A percentile compares a stretch with the other conserved stretches of the same genome.
These are phyloP conservation scores for Castor canadensis DNA, from an alignment of 2,113 vertebrate genomes.

Conservation along the genomic window DNA sequence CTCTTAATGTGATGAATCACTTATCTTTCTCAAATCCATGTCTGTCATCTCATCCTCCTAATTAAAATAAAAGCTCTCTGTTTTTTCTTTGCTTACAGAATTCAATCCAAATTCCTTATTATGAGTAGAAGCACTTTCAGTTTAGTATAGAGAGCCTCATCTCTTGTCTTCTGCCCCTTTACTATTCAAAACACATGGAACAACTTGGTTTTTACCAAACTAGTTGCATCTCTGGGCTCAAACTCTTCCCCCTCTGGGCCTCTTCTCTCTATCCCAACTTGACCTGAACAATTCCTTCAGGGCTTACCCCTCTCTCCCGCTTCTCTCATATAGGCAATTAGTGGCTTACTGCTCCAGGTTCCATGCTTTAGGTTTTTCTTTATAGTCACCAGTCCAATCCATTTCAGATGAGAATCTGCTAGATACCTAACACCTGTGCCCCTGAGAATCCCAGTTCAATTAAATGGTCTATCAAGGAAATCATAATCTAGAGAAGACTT, in stretches of 20 bases:
- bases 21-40: constrained; percentile 5
- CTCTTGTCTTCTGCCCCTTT: background rate
- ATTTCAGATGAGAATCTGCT: too few relatives aligned
- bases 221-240: too few relatives aligned
- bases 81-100: background rate
- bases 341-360: too few relatives aligned
- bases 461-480: background rate
- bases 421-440: too few relatives aligned
- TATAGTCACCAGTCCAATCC: too few relatives aligned
- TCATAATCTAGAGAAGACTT: background rate
- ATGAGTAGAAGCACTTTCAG: background rate
- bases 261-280: too few relatives aligned
- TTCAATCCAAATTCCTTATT: background rate
- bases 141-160: background rate
- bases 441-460: background rate
- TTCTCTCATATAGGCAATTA: too few relatives aligned
- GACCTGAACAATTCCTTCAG: too few relatives aligned
- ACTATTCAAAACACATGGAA: background rate
- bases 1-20: background rate
- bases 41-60: background rate
- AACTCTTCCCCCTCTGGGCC: too few relatives aligned
- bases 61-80: constrained; percentile 41
- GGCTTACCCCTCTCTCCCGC: too few relatives aligned
- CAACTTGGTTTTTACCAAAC: background rate
- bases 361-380: too few relatives aligned